Conservation (phyloP, 2,113 vertebrate species). For the Cettia cetti region DNA sequence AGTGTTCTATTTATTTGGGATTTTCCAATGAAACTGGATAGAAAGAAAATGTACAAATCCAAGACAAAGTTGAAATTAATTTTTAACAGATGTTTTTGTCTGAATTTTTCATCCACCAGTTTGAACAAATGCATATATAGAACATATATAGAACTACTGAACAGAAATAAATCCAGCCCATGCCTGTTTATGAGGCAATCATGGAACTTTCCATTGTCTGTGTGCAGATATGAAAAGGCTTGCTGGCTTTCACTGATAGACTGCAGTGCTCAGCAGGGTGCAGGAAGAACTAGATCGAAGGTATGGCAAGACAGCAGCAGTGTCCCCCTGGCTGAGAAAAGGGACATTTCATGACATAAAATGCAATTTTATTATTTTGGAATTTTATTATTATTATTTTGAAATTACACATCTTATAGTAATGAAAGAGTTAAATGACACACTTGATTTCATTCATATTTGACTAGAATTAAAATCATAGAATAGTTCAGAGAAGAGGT, state of each 20-base stretch:
- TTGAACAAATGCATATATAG: background rate
- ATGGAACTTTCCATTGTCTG: background rate
- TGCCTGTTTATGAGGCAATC: background rate
- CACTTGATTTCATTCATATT: conserved; percentile 6
- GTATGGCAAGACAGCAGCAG: background rate
- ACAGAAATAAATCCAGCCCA: background rate
- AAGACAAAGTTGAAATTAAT: conserved; percentile 47
- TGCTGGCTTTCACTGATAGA: background rate
- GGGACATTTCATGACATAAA: background rate
- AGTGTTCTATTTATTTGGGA: conserved; percentile 63
- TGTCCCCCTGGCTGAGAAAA: background rate
- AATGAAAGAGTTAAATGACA: conserved; percentile 40
- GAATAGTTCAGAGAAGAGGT: conserved; percentile 38
- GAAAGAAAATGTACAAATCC: conserved; percentile 34
- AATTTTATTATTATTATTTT: background rate
- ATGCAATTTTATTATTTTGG: background rate
- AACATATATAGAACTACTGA: background rate
- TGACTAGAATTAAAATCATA: conserved; percentile 27
- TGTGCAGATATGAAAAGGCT: background rate
- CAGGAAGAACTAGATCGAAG: background rate
- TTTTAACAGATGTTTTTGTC: conserved; percentile 52
- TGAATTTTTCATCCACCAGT: conserved; percentile 1
- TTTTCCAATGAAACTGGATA: conserved; percentile 65
- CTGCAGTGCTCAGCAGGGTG: background rate
- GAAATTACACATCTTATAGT: background rate